Conservation (phyloP, 2,113 vertebrate species). For the Chauna torquata region DNA sequence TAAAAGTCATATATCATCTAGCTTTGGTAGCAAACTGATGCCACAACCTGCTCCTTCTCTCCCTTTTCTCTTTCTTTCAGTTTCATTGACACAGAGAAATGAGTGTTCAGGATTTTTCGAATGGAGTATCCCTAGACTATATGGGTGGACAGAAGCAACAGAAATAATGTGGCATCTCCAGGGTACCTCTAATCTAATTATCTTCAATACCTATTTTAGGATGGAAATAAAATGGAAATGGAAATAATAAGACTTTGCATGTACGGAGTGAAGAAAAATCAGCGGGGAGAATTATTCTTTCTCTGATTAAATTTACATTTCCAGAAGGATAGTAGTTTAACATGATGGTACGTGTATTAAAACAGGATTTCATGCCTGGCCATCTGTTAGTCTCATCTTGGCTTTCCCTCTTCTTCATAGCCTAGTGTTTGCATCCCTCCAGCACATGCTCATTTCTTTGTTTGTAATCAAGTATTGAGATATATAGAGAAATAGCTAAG, state of each 20-base stretch:
- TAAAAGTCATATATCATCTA: neutral
- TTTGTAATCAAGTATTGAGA: constrained; percentile 33
- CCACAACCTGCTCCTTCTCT: neutral
- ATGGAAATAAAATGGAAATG: neutral
- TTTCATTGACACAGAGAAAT: neutral
- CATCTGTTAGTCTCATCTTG: constrained; percentile 32
- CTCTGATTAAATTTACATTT: neutral
- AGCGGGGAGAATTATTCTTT: neutral
- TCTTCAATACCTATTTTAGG: neutral
- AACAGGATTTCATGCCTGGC: neutral
- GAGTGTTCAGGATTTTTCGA: neutral
- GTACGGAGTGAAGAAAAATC: neutral
- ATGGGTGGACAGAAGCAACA: neutral
- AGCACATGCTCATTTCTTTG: constrained; percentile 5
- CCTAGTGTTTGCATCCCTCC: neutral
- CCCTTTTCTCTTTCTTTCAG: neutral
- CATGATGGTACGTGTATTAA: neutral
- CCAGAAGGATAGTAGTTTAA: constrained; percentile 1
- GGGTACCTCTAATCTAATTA: neutral
- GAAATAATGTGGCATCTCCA: neutral
- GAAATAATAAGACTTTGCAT: neutral
- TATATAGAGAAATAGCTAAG: neutral
- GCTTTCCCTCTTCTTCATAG: neutral
- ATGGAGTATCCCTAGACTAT: neutral
- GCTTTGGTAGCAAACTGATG: neutral